Conservation (phyloP, 1,140 invertebrate genomes). For the Caligus rogercresseyi region DNA sequence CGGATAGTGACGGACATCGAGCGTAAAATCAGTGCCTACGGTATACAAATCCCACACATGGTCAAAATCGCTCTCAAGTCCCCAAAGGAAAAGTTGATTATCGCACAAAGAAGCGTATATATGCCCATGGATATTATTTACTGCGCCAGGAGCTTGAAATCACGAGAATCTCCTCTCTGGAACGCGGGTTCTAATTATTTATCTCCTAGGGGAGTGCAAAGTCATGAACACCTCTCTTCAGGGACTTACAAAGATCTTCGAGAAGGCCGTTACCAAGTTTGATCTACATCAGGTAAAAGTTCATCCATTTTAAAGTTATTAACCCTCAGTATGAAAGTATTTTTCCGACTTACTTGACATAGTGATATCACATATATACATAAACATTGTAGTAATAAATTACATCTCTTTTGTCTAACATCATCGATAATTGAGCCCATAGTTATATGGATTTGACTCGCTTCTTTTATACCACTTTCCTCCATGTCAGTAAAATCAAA, state of each 20-base stretch:
- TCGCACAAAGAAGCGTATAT: neutral
- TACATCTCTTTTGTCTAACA: too few relatives aligned
- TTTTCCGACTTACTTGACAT: too few relatives aligned
- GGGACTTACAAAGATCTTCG: neutral
- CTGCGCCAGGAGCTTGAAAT: neutral
- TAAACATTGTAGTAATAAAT: too few relatives aligned
- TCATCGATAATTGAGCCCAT: too few relatives aligned
- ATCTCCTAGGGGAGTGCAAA: neutral
- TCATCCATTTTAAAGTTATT: too few relatives aligned
- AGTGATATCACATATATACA: too few relatives aligned
- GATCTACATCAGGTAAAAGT: neutral
- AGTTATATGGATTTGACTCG: too few relatives aligned
- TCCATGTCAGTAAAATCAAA: too few relatives aligned
- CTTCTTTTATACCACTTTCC: too few relatives aligned
- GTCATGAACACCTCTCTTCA: neutral
- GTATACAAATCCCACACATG: neutral
- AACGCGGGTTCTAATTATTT: neutral
- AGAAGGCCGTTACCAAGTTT: neutral
- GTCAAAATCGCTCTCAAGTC: neutral
- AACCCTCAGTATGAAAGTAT: too few relatives aligned
- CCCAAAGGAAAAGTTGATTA: neutral
- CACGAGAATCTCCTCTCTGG: neutral
- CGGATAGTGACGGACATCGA: neutral
- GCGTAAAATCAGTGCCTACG: neutral
- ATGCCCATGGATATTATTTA: constrained; percentile 4